phyloP scores from a whole-genome alignment of 2,888 invertebrate species.

The Phrixothrix hirtus region DNA sequence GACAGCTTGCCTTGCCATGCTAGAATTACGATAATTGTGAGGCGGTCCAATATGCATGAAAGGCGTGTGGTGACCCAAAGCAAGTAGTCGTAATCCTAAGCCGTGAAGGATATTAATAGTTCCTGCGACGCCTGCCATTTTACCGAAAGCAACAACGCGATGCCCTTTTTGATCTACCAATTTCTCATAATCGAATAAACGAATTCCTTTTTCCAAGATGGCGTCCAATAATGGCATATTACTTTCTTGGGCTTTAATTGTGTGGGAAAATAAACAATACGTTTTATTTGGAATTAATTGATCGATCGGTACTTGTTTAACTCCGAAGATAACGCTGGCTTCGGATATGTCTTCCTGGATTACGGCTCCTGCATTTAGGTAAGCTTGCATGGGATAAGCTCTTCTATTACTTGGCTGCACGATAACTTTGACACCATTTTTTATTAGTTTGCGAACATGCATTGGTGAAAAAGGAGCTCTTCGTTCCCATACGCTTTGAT shows the following conservation, averaged over 20 bases:
- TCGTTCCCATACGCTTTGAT: conserved; percentile 94
- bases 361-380: conserved; percentile 89
- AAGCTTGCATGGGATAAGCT: conserved; percentile 97
- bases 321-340: conserved; percentile 95
- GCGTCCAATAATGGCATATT: conserved; percentile 98
- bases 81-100: conserved; percentile 87
- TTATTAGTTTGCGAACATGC: conserved; percentile 86
- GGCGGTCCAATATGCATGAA: conserved; percentile 99
- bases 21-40: conserved; percentile 97
- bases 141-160: conserved; percentile 96
- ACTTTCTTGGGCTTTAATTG: conserved; percentile 97
- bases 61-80: conserved; percentile 97
- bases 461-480: conserved; percentile 92
- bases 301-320: conserved; percentile 93
- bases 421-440: conserved; percentile 89
- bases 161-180: conserved; percentile 87
- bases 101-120: conserved; percentile 99
- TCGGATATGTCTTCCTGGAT: conserved; percentile 96
- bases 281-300: conserved; percentile 94
- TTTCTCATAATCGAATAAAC: conserved; percentile 96
- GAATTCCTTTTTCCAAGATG: conserved; percentile 93
- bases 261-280: conserved; percentile 98
- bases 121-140: conserved; percentile 97
- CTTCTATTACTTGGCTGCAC: conserved; percentile 98
- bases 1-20: conserved; percentile 96